Evolutionary conservation across 1,140 invertebrate genomes (phyloP), one percentile per base, ranked within the genome.

Genomic region (Drosophila rufa): DNA sequence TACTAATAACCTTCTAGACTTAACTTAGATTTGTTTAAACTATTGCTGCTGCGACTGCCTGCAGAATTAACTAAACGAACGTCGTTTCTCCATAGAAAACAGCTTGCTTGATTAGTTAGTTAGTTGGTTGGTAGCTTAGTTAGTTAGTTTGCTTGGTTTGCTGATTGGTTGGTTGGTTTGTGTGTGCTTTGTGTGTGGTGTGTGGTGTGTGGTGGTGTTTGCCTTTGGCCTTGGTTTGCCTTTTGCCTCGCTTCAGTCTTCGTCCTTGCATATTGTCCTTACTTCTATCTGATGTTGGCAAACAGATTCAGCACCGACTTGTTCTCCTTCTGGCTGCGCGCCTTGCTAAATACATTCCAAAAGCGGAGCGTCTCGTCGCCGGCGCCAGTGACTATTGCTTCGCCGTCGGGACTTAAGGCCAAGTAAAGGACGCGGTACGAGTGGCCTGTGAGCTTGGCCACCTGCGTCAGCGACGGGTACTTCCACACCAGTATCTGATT

Each of bases 401-500:
- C 99, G 19, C 99, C 99, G 93, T 99, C 99, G 0, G 99, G 99
- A 38, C 98, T 99, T 94, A 99, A 96, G 1, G 99, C 99, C 79
- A 99, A 93, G 93, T 99, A 99, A 1, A 99, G 94, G 6, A 99
- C 99, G 76, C 99, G 94, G 93, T 98, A 99, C 25, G 98, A 98
- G 93, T 99, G 99, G 3, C 99, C 99, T 2, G 98, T 99, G 53
- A 99, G 94, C 94, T 99, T 99, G 25, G 99, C 99, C 51, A 99
- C 98, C 93, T 94, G 95, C 6, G 97, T 98, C 51, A 99, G 94
- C 71, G 97, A 98, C 1, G 99, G 99, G 94, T 99, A 99, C 91
- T 99, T 99, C 99, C 99, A 99, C 0, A 99, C 98, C 12, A 99
- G 93, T 59, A 99, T 99, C 94, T 99, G 99, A 94, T 99, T 99